phyloP scores from a whole-genome alignment of 2,888 invertebrate species.

The Mythimna lalbum region DNA sequence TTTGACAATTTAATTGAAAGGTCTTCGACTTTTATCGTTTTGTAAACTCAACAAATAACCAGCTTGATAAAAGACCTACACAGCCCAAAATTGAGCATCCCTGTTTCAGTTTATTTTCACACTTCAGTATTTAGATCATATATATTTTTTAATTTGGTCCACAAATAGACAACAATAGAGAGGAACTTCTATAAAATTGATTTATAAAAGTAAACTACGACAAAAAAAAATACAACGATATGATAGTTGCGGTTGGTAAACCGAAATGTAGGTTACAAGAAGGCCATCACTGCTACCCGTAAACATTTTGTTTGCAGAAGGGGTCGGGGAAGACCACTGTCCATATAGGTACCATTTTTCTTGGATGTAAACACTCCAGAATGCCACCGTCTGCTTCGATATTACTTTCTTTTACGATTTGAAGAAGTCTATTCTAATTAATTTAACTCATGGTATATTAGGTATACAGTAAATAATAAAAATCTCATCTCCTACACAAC shows the following conservation, averaged over 20 bases:
- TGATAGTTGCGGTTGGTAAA: no score
- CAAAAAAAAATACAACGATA: no score
- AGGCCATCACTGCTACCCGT: not conserved
- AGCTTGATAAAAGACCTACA: no score
- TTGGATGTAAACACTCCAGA: not conserved
- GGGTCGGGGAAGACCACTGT: not conserved
- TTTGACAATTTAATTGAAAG: conserved; percentile 10
- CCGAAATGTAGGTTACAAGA: not conserved
- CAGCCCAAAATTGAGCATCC: no score
- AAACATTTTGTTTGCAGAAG: not conserved
- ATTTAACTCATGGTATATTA: not conserved
- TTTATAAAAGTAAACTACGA: not conserved
- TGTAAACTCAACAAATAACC: no score
- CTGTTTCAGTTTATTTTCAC: no score
- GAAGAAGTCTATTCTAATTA: not conserved
- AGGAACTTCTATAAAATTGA: not conserved
- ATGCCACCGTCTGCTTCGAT: not conserved
- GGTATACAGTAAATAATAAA: not conserved
- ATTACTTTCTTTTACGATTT: not conserved
- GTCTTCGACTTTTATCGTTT: no score
- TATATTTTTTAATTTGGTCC: no score
- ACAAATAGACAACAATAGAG: not conserved
- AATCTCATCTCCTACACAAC: not conserved
- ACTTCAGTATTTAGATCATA: no score
- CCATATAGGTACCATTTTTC: not conserved